Base-by-base conservation (phyloP, 1,140 invertebrate species). In the Arion vulgaris region DNA sequence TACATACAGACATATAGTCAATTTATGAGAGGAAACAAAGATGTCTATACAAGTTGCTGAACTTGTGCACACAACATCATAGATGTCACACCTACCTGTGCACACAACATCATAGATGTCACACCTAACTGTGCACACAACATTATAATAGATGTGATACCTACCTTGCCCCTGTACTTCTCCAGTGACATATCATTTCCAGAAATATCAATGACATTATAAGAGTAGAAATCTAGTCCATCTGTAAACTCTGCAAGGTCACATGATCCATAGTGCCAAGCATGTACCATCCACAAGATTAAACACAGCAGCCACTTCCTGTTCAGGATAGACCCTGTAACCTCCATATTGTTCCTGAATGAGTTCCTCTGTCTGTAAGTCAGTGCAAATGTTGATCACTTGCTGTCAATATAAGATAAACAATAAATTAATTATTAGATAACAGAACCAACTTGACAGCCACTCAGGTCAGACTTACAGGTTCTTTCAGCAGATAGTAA, bases 131-230 rank as follows among this genome's bases (percentile, higher is more conserved):
- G n/a, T n/a, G n/a, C n/a, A n/a, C n/a, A n/a, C n/a, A n/a, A n/a
- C n/a, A n/a, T n/a, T n/a, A n/a, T n/a, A n/a, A n/a, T n/a, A n/a
- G n/a, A n/a, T n/a, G 34, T 38, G 13, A n/a, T 45, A 62, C 32
- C 17, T 73, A 94, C 94, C 91, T 94, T 91, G 82, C 91, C 91
- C 81, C 85, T 85, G 90, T 96, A 97, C 89, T 95, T 95, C 7
- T 95, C 94, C 79, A 97, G 87, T 0, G 94, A 94, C 0, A 96
- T 94, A 72, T 94, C 93, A 57, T 96, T 94, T 23, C 95, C 96
- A 85, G 95, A 92, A 41, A 96, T 96, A 88, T 96, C 95, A 66
- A 93, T 94, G 0, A 95, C 96, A 53, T 93, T 94, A 86, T 96
- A 96, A 74, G 96, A 95, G 88, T 96, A 96, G 71, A 97, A 88